These are phyloP conservation scores for Caenorhabditis japonica DNA, from an alignment of 2,888 invertebrate species.

Conservation along the genomic window DNA sequence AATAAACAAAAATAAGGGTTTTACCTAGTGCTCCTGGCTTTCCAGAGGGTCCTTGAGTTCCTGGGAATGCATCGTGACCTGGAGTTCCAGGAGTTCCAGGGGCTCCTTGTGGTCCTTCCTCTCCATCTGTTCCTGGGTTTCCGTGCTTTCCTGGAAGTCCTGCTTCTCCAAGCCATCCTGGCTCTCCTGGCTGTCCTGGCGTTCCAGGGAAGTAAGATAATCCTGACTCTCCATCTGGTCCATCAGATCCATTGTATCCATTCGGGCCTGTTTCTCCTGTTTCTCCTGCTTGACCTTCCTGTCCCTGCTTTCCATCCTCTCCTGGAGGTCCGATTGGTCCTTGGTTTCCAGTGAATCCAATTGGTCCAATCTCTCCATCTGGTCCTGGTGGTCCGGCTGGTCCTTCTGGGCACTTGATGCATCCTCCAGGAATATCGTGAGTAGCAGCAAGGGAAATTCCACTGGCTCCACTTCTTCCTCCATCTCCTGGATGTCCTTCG, in stretches of 20 bases:
- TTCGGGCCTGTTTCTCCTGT: conserved; percentile 61
- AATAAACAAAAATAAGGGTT: neutral
- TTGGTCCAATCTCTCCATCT: conserved; percentile 52
- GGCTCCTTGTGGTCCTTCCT: conserved; percentile 55
- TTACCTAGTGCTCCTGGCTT: conserved; percentile 59
- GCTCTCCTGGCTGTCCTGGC: conserved; percentile 65
- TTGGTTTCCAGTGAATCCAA: conserved; percentile 58
- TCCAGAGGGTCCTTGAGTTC: conserved; percentile 60
- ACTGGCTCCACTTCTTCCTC: conserved; percentile 60
- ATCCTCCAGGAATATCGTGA: conserved; percentile 66
- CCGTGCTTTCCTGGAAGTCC: conserved; percentile 65
- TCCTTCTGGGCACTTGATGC: conserved; percentile 65
- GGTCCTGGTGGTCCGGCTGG: conserved; percentile 60
- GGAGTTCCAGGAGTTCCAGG: conserved; percentile 60
- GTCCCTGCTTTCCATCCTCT: conserved; percentile 57
- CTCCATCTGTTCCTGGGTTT: conserved; percentile 63
- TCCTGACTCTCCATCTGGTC: conserved; percentile 64
- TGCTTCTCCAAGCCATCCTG: conserved; percentile 62
- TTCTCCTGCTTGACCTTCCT: conserved; percentile 54
- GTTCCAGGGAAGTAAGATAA: conserved; percentile 61
- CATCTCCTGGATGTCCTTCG: conserved; percentile 60
- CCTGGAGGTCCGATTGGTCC: conserved; percentile 58
- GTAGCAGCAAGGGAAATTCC: conserved; percentile 63
- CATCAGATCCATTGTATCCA: conserved; percentile 61
- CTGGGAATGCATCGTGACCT: conserved; percentile 63